A percentile compares a stretch with the other conserved stretches of the same genome.
Evolutionary conservation across 1,140 invertebrate genomes (phyloP).

Genomic region (Leptinotarsa undecemlineata): DNA sequence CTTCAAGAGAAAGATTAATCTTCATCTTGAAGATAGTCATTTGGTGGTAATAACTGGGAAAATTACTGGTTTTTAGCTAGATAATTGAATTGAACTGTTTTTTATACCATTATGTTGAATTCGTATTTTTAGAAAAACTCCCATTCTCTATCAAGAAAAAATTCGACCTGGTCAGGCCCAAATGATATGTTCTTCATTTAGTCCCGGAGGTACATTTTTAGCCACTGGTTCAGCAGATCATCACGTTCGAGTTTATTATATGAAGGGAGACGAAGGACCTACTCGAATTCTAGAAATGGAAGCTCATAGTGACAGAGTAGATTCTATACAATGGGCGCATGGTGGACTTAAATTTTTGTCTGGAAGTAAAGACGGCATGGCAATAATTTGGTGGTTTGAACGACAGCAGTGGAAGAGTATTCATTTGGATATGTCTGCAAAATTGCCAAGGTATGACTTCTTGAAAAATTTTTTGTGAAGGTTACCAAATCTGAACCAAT

Average conservation of each 20-base stretch:
- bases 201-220: constrained; percentile 89
- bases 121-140: constrained; percentile 68
- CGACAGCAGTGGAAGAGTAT: constrained; percentile 85
- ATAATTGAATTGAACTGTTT: too few relatives aligned
- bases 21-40: too few relatives aligned
- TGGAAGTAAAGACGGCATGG: constrained; percentile 95
- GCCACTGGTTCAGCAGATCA: constrained; percentile 94
- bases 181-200: constrained; percentile 95
- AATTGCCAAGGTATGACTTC: constrained; percentile 62
- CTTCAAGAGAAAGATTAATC: too few relatives aligned
- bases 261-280: constrained; percentile 75
- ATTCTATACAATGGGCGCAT: constrained; percentile 95
- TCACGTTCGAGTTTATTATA: constrained; percentile 87
- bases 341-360: constrained; percentile 84
- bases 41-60: too few relatives aligned
- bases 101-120: too few relatives aligned
- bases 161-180: constrained; percentile 91
- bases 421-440: constrained; percentile 74
- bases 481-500: too few relatives aligned
- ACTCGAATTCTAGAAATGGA: constrained; percentile 79
- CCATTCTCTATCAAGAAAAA: constrained; percentile 90
- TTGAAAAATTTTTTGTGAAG: too few relatives aligned
- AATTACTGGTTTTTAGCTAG: too few relatives aligned
- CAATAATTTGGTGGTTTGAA: constrained; percentile 91
- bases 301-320: constrained; percentile 90